Conservation (phyloP, 2,113 vertebrate genomes). For the Semnornis frantzii region DNA sequence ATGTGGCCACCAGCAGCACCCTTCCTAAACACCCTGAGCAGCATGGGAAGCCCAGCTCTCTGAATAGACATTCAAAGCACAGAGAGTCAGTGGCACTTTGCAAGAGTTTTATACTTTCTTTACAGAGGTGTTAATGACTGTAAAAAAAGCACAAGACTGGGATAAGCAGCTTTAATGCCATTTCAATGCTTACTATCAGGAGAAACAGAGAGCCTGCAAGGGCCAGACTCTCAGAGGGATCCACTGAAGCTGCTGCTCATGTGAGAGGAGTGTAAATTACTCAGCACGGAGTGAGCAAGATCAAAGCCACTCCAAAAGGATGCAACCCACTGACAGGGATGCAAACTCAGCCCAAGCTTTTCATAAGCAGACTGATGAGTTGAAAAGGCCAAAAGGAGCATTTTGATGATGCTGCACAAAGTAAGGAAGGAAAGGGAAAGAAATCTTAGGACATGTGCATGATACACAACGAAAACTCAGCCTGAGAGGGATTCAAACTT, state of each 20-base stretch:
- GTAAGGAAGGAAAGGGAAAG: not conserved
- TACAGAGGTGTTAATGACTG: conserved; percentile 36
- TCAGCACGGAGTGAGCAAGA: not conserved
- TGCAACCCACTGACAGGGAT: conserved; percentile 8
- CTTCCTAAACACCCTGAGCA: not conserved
- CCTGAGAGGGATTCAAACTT: not conserved
- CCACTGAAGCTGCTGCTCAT: conserved; percentile 10
- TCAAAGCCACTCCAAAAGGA: conserved; percentile 18
- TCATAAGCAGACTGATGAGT: not conserved
- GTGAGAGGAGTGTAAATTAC: conserved; percentile 43
- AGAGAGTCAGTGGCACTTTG: not conserved
- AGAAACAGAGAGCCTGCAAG: not conserved
- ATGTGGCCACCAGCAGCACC: not conserved
- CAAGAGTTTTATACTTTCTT: not conserved
- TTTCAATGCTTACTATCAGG: not conserved
- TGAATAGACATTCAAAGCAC: not conserved
- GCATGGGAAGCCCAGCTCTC: rapidly evolving
- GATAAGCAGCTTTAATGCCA: conserved; percentile 18
- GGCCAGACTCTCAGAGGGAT: conserved; percentile 13
- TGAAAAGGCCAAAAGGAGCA: not conserved
- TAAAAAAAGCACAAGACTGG: not conserved
- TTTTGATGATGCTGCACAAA: not conserved
- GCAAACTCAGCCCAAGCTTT: not conserved
- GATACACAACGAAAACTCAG: not conserved
- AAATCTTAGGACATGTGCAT: not conserved